Base-by-base conservation (phyloP, 2,888 invertebrate genomes). In the Chorisops tibialis region DNA sequence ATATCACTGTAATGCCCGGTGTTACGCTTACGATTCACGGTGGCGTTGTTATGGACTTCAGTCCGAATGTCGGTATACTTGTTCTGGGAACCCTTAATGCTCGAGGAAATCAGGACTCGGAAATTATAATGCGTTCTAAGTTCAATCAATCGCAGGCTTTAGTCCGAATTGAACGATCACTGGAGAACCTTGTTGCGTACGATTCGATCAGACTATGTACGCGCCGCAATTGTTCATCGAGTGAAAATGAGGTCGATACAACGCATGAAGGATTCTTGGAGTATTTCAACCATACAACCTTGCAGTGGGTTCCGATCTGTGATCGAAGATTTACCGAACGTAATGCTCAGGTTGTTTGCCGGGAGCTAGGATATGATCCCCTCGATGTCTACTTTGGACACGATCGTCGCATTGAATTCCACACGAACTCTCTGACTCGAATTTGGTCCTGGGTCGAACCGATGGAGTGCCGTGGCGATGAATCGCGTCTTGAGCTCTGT, bases 381-480 rank as follows among this genome's bases (percentile, higher is more conserved):
- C 82, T 95, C 24, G 95, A 96, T 74, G 88, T 93, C 0, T 93
- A 90, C 73, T 91, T 96, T 67, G 88, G 91, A 30, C 87, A 90
- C 69, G 95, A 91, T 68, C 84, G 87, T 4, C 81, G 96, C 67
- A 88, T 93, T 66, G 94, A 96, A 74, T 91, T 90, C 71, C 93
- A 95, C 75, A 91, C 91, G 51, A 92, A 92, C 71, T 90, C 93
- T 0, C 79, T 94, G 61, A 87, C 91, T 0, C 81, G 93, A 64
- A 89, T 96, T 69, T 92, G 94, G 87, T 92, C 93, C 0, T 97
- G 96, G 93, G 93, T 96, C 0, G 96, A 96, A 75, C 96, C 96
- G 0, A 78, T 95, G 49, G 93, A 90, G 76, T 91, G 91, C 69
- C 84, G 83, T 22, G 91, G 91, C 1, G 86, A 85, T 56, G 93